Base-by-base conservation (phyloP, 2,797 vertebrate species). In the Acanthopagrus latus region DNA sequence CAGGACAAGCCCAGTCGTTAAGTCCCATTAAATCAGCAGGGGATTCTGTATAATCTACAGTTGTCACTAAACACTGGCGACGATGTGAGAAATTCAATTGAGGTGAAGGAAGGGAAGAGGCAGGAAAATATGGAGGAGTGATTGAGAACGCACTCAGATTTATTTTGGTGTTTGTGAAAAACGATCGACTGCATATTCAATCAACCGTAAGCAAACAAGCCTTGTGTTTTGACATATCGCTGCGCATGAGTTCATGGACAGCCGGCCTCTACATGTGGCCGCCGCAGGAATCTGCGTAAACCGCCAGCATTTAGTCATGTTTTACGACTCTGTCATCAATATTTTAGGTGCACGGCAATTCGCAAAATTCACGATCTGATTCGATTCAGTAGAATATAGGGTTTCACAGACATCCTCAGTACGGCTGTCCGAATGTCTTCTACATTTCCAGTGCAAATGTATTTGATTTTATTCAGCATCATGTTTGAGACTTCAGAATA, bases 31-130 rank as follows among this genome's bases (percentile, higher is more conserved):
- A 87, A 88, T 85, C 78, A 88, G 78, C 81, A 73, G 62, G 80
- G 86, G 69, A 66, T 80, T 84, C 72, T 23, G 47, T 46, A 62
- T 76, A 81, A 83, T 81, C 70, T 83, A 76, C 60, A 72, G 73
- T 82, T 80, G 76, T 82, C 78, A 75, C 84, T 83, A 69, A 83
- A 84, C 64, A 48, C 68, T 74, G 67, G 70, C 82, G 86, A 88
- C 81, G 68, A 90, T 74, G 87, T 90, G 86, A 88, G 70, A 88
- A 86, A 88, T 85, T 21, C 50, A 86, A 70, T 27, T 57, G 76
- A 74, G 78, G 59, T 55, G 33, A 81, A 81, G 60, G 47, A 62
- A 59, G 33, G 33, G 54, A 62, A 17, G 29, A 58, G n/a, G 27
- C 46, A 51, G 29, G 62, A 54, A 77, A 65, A 58, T 38, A 38